Evolutionary conservation across 1,140 invertebrate species (phyloP).

Genomic region (Drosophila setifemur): DNA sequence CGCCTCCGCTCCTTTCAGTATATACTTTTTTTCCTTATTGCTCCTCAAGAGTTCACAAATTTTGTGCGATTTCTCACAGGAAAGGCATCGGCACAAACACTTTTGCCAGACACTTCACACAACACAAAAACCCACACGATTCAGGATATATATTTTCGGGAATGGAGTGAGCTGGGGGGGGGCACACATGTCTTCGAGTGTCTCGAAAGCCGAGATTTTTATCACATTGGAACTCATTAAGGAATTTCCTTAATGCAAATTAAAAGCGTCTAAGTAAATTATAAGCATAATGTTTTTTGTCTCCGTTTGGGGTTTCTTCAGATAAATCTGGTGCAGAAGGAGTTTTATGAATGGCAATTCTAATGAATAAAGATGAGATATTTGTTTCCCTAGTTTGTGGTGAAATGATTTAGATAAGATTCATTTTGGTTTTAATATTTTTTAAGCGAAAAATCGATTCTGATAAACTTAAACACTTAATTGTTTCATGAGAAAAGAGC

Average conservation of each 20-base stretch:
- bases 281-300: slow-evolving; percentile 34
- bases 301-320: slow-evolving; percentile 1
- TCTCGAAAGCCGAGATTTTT: slow-evolving; percentile 44
- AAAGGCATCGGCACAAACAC: slow-evolving; percentile 81
- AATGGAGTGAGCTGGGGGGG: neutral
- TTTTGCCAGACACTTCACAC: slow-evolving; percentile 46
- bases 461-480: no score
- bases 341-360: no score
- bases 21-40: neutral
- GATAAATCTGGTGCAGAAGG: neutral
- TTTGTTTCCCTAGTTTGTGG: no score
- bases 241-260: slow-evolving; percentile 72
- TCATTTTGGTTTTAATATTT: no score
- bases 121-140: neutral
- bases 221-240: slow-evolving; percentile 67
- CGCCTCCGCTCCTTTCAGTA: slow-evolving; percentile 1
- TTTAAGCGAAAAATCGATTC: no score
- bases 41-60: slow-evolving; percentile 51
- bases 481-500: no score
- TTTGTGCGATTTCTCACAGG: slow-evolving; percentile 81
- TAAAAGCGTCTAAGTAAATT: slow-evolving; percentile 78
- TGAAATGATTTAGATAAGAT: no score
- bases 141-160: slow-evolving; percentile 7
- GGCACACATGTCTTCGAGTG: neutral
- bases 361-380: no score